phyloP scores from a whole-genome alignment of 2,113 vertebrate genomes.

The rat (Rattus norvegicus) region GRCr8 NC_086020.1:197280001-197280500 shows the following conservation, averaged over 20 bases:
- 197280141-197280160: background rate
- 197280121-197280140: background rate
- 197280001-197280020: background rate
- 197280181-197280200: slow-evolving; percentile 17
- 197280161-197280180: background rate
- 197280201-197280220: slow-evolving; percentile 16
- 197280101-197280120: background rate
- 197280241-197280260: background rate
- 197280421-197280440: slow-evolving; percentile 76
- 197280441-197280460: slow-evolving; percentile 62
- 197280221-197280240: background rate
- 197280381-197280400: background rate
- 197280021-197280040: background rate
- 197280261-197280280: background rate
- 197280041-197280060: background rate
- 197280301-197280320: background rate
- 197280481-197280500: slow-evolving; percentile 79
- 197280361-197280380: slow-evolving; percentile 37
- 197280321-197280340: background rate
- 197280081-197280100: background rate
- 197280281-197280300: background rate
- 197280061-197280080: background rate
- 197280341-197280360: background rate
- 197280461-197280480: slow-evolving; percentile 61
- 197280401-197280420: slow-evolving; percentile 61